A percentile compares a stretch with the other conserved stretches of the same genome.
phyloP scores from a whole-genome alignment of 1,140 invertebrate species.

The Zaprionus africanus region DNA sequence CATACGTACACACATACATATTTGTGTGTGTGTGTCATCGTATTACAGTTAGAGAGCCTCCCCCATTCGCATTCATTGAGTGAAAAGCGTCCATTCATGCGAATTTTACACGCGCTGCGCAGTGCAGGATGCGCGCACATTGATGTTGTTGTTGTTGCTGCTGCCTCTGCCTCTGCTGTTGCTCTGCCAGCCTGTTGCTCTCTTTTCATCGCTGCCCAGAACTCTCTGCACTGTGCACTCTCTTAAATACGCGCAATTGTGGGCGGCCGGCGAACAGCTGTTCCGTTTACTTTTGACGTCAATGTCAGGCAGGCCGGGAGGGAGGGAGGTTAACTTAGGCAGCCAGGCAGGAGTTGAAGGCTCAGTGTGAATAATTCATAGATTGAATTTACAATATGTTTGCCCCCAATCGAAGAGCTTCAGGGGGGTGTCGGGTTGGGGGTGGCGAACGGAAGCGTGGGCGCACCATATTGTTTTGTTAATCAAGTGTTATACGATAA shows the following conservation, averaged over 20 bases:
- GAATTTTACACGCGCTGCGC: slow-evolving; percentile 78
- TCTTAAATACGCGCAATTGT: slow-evolving; percentile 54
- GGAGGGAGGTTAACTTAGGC: not conserved
- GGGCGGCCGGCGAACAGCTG: slow-evolving; percentile 66
- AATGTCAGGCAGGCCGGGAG: slow-evolving; percentile 60
- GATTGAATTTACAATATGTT: slow-evolving; percentile 67
- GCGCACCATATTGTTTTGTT: slow-evolving; percentile 70
- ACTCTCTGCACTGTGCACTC: slow-evolving; percentile 23
- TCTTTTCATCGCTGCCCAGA: slow-evolving; percentile 11
- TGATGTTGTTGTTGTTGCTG: slow-evolving; percentile 20
- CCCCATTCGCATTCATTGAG: slow-evolving; percentile 65
- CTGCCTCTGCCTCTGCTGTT: not conserved
- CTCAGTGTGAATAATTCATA: slow-evolving; percentile 73
- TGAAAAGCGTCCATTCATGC: slow-evolving; percentile 67
- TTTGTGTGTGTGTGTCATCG: slow-evolving; percentile 34
- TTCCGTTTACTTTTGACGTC: slow-evolving; percentile 73
- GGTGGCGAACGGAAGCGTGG: slow-evolving; percentile 37
- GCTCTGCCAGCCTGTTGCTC: slow-evolving; percentile 26
- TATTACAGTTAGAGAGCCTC: slow-evolving; percentile 50
- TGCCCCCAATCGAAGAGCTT: not conserved
- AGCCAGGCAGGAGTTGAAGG: slow-evolving; percentile 45
- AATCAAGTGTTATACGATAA: slow-evolving; percentile 76
- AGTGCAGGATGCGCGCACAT: slow-evolving; percentile 73
- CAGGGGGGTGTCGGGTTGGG: no score
- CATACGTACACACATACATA: not conserved